phyloP scores from a whole-genome alignment of 1,140 invertebrate species.

The Goniozus legneri region DNA sequence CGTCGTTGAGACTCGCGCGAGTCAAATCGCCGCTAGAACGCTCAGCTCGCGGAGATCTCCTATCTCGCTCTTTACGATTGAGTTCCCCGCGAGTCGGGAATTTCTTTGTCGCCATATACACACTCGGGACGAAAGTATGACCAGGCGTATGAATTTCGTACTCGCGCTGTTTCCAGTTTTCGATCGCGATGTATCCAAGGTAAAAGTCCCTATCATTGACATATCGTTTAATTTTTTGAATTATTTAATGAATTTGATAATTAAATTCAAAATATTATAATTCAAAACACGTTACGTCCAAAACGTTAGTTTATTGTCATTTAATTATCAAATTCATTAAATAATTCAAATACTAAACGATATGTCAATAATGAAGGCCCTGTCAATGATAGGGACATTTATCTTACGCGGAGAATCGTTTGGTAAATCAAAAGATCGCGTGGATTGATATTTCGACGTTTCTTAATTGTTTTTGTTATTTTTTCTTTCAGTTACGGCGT shows the following conservation, averaged over 20 bases:
- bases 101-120: slow-evolving; percentile 3
- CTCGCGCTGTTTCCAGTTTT: neutral
- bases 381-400: neutral
- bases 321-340: too few relatives aligned
- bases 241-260: too few relatives aligned
- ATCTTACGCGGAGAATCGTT: neutral
- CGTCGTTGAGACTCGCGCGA: slow-evolving; percentile 44
- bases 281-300: too few relatives aligned
- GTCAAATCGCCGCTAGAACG: slow-evolving; percentile 49
- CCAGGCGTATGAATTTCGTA: too few relatives aligned
- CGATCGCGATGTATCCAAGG: too few relatives aligned
- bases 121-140: too few relatives aligned
- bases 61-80: slow-evolving; percentile 10
- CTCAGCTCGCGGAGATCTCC: slow-evolving; percentile 35
- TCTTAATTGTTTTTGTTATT: neutral
- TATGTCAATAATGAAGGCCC: too few relatives aligned
- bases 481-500: slow-evolving; percentile 46
- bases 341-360: neutral
- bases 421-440: neutral
- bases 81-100: too few relatives aligned
- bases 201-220: too few relatives aligned
- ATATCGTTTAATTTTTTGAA: too few relatives aligned
- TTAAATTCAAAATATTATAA: too few relatives aligned
- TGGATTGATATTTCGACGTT: neutral
- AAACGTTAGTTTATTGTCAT: too few relatives aligned